Evolutionary conservation across 2,113 vertebrate genomes (phyloP).

Genomic region (Heliornis fulica): DNA sequence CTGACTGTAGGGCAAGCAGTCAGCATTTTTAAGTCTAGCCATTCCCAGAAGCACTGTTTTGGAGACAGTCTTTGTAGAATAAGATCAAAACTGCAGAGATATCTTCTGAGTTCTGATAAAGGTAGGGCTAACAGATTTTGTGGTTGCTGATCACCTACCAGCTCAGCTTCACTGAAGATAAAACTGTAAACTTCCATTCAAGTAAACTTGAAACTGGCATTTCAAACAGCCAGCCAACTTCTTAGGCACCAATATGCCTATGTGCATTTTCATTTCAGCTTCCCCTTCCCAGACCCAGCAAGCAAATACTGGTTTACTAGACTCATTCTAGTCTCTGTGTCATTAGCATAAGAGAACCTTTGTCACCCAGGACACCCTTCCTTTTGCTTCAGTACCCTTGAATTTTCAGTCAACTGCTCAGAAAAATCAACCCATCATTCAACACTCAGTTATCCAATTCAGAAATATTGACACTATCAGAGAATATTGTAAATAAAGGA

Average conservation of each 20-base stretch:
- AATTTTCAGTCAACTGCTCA: background rate
- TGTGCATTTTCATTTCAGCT: background rate
- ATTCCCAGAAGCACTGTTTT: background rate
- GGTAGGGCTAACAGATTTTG: background rate
- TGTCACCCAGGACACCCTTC: background rate
- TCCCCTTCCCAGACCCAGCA: background rate
- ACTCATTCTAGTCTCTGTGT: accelerated
- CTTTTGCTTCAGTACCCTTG: background rate
- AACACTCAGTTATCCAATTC: background rate
- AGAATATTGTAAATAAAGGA: background rate
- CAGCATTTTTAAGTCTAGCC: slow-evolving; percentile 22
- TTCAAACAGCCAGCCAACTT: background rate
- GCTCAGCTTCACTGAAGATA: background rate
- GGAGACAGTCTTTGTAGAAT: background rate
- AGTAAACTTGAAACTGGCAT: background rate
- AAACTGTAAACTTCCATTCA: background rate
- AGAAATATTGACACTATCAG: background rate
- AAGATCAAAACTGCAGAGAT: background rate
- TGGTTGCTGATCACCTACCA: background rate
- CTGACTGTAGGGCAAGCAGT: background rate
- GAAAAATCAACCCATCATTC: background rate
- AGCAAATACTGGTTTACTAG: background rate
- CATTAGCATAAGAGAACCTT: background rate
- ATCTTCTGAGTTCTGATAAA: background rate
- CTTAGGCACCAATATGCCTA: background rate